These are phyloP conservation scores for Siphonodentalium dalli DNA, from an alignment of 2,888 invertebrate species.

Conservation along the genomic window DNA sequence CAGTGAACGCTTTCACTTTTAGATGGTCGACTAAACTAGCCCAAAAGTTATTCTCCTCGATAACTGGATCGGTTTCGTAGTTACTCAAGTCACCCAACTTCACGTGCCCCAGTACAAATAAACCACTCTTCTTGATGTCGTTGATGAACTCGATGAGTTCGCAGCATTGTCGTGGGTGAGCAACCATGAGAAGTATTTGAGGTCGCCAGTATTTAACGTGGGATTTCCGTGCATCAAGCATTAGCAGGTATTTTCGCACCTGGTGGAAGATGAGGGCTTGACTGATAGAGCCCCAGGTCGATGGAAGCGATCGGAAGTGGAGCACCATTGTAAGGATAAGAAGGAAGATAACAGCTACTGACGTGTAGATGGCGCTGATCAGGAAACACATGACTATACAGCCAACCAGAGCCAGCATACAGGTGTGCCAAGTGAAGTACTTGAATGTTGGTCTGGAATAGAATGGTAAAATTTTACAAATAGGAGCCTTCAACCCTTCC, in stretches of 20 bases:
- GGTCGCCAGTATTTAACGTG: constrained; percentile 99
- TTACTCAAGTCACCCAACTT: constrained; percentile 70
- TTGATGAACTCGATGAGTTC: constrained; percentile 97
- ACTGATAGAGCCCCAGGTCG: constrained; percentile 95
- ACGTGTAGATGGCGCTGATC: constrained; percentile 89
- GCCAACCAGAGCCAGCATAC: constrained; percentile 83
- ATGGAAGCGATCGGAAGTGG: constrained; percentile 83
- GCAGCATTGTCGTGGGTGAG: constrained; percentile 87
- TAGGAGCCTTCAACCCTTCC: too few species aligned
- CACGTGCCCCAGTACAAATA: constrained; percentile 88
- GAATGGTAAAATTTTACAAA: too few species aligned
- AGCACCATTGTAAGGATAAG: constrained; percentile 86
- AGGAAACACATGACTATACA: constrained; percentile 93
- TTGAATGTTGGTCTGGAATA: constrained; percentile 87
- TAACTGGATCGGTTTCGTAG: constrained; percentile 73
- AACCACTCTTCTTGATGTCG: constrained; percentile 89
- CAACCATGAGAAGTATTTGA: constrained; percentile 90
- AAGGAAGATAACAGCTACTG: constrained; percentile 85
- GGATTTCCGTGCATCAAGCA: constrained; percentile 93
- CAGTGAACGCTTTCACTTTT: constrained; percentile 89
- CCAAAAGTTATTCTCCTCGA: constrained; percentile 87
- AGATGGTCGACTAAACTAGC: constrained; percentile 92
- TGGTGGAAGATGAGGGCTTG: constrained; percentile 99
- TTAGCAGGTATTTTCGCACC: constrained; percentile 93
- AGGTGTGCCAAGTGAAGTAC: constrained; percentile 94